phyloP scores from a whole-genome alignment of 2,888 invertebrate genomes.

The Syrphus vitripennis region DNA sequence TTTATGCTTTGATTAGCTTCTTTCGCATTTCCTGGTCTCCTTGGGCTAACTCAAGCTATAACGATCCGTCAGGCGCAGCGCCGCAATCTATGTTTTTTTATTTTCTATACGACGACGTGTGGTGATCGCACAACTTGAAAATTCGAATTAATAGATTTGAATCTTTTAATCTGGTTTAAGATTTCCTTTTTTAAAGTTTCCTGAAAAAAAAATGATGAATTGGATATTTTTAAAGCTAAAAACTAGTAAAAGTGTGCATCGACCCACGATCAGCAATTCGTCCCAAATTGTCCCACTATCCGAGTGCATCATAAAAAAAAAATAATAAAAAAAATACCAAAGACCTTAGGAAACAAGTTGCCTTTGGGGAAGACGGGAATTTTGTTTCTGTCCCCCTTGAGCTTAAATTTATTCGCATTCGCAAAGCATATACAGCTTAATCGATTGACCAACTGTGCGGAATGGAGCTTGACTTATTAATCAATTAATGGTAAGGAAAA shows the following conservation, averaged over 20 bases:
- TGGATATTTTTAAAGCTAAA: constrained; percentile 5
- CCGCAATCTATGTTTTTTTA: not conserved
- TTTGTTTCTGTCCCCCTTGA: not conserved
- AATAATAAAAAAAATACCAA: not conserved
- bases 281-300: constrained; percentile 10
- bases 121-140: constrained; percentile 42
- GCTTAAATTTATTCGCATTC: constrained; percentile 51
- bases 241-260: not conserved
- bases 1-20: not conserved
- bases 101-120: constrained; percentile 55
- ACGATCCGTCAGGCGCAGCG: constrained; percentile 26
- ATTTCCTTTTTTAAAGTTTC: not conserved
- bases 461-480: constrained; percentile 67
- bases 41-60: not conserved
- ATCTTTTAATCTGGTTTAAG: constrained; percentile 25
- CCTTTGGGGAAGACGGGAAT: constrained; percentile 21
- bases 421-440: constrained; percentile 46
- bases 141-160: constrained; percentile 41
- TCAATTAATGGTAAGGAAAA: constrained; percentile 51
- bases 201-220: constrained; percentile 59
- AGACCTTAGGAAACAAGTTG: constrained; percentile 6
- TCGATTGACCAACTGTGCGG: constrained; percentile 61
- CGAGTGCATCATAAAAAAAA: constrained; percentile 19
- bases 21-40: constrained; percentile 20
- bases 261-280: constrained; percentile 60